Percentiles rank a stretch among this genome's conserved stretches.
Evolutionary conservation across 1,140 invertebrate species (phyloP).

Genomic region (Drosophila trapezifrons): DNA sequence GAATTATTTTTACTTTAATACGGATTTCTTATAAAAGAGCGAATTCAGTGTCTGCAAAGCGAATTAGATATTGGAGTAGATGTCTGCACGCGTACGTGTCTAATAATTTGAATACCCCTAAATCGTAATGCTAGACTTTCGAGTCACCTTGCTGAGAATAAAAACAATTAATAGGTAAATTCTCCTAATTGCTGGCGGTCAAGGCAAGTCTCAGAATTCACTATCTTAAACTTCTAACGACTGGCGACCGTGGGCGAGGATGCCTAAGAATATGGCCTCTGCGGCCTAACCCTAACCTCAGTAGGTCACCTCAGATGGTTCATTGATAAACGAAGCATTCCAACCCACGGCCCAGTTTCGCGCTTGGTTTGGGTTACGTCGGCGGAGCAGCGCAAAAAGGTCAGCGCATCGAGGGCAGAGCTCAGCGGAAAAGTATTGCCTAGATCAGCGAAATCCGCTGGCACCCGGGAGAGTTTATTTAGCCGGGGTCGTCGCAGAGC

Average conservation of each 20-base stretch:
- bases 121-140: neutral
- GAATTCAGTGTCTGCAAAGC: too few relatives aligned
- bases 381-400: conserved; percentile 50
- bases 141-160: neutral
- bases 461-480: conserved; percentile 61
- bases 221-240: conserved; percentile 8
- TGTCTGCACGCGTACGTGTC: neutral
- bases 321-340: conserved; percentile 74
- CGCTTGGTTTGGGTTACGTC: conserved; percentile 26
- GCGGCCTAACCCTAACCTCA: conserved; percentile 38
- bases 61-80: too few relatives aligned
- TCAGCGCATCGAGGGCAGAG: conserved; percentile 75
- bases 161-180: neutral
- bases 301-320: conserved; percentile 47
- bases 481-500: conserved; percentile 22
- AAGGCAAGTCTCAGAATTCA: neutral
- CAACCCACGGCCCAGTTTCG: conserved; percentile 62
- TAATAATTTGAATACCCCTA: neutral
- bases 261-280: conserved; percentile 3
- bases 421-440: conserved; percentile 76
- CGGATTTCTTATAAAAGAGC: too few relatives aligned
- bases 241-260: conserved; percentile 28
- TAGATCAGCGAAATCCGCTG: conserved; percentile 57
- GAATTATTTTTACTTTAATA: too few relatives aligned
- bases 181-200: neutral